Conservation (phyloP, 2,113 vertebrate species). For the Microtus richardsoni region DNA sequence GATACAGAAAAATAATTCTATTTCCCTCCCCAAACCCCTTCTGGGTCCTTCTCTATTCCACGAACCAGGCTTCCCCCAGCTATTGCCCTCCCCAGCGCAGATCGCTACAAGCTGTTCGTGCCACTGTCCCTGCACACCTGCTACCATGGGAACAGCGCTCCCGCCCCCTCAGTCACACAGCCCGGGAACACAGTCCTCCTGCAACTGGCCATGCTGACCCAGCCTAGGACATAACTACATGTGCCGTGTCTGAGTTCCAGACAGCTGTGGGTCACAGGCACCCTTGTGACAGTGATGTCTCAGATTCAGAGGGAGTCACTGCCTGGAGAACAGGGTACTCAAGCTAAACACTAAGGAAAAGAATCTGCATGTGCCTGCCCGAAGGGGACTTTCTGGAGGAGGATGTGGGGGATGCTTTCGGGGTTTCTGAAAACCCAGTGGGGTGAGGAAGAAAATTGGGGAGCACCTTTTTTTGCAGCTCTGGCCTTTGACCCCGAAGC, state of each 20-base stretch:
- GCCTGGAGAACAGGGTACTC: background rate
- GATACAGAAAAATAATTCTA: slow-evolving; percentile 5
- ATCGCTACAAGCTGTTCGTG: background rate
- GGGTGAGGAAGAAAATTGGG: background rate
- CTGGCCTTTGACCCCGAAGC: background rate
- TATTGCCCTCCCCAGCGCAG: background rate
- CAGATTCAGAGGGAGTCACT: background rate
- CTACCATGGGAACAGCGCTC: background rate
- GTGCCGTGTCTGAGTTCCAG: background rate
- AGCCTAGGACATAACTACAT: slow-evolving; percentile 2
- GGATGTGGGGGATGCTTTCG: background rate
- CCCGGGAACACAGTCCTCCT: background rate
- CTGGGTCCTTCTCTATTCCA: background rate
- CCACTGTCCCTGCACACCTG: background rate
- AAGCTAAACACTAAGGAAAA: background rate
- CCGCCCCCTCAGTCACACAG: background rate
- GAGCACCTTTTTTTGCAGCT: background rate
- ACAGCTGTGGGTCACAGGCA: background rate
- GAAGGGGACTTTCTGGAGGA: background rate
- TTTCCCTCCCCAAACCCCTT: background rate
- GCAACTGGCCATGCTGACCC: slow-evolving; percentile 20
- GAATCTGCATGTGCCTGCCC: background rate
- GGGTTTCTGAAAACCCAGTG: background rate
- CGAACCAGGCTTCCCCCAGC: background rate
- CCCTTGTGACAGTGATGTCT: background rate